A percentile compares a stretch with the other conserved stretches of the same genome.
Evolutionary conservation across 2,797 vertebrate genomes (phyloP).

Genomic region (Gallinago stenura): DNA sequence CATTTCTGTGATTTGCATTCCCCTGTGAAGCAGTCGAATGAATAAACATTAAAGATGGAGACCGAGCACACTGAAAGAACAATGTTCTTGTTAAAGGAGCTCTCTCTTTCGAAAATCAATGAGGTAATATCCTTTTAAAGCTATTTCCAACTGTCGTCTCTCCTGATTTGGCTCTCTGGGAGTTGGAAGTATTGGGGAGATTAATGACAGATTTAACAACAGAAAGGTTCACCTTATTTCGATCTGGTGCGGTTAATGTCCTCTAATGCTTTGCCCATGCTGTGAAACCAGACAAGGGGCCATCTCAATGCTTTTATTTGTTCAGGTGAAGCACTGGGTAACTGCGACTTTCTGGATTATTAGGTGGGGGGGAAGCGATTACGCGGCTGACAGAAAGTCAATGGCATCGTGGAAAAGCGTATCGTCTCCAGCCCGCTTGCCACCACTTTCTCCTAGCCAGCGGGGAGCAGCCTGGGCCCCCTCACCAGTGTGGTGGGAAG

Average conservation of each 20-base stretch:
- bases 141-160: neutral
- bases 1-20: slow-evolving; percentile 42
- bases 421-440: neutral
- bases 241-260: slow-evolving; percentile 42
- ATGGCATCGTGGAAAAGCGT: neutral
- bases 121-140: slow-evolving; percentile 58
- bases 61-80: neutral
- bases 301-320: slow-evolving; percentile 39
- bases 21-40: neutral
- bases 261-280: slow-evolving; percentile 60
- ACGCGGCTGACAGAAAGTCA: slow-evolving; percentile 62
- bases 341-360: slow-evolving; percentile 24
- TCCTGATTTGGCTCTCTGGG: slow-evolving; percentile 50
- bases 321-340: neutral
- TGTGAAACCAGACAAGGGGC: slow-evolving; percentile 56
- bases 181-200: slow-evolving; percentile 8
- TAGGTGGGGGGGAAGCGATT: neutral
- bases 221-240: slow-evolving; percentile 50
- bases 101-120: slow-evolving; percentile 53
- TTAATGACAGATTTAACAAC: slow-evolving; percentile 55
- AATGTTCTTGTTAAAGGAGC: slow-evolving; percentile 11
- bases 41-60: slow-evolving; percentile 33
- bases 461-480: neutral
- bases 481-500: rapidly evolving
- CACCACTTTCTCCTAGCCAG: neutral